phyloP scores from a whole-genome alignment of 2,888 invertebrate genomes.

The Lydus trimaculatus region DNA sequence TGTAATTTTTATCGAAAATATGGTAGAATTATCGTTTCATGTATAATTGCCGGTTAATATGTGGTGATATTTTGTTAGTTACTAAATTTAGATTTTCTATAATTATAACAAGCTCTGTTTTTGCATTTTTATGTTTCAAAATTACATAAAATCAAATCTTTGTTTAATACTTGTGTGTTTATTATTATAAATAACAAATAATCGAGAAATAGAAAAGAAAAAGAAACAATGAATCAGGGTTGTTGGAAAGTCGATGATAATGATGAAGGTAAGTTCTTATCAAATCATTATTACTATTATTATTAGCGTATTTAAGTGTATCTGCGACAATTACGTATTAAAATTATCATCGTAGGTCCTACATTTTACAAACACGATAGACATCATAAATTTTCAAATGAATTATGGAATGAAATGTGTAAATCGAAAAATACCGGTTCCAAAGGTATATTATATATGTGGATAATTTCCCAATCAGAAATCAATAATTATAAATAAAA shows the following conservation, averaged over 20 bases:
- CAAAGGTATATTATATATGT: conserved; percentile 43
- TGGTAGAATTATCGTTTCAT: background rate
- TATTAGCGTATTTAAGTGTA: conserved; percentile 2
- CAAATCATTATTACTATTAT: conserved; percentile 12
- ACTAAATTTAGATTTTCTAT: conserved; percentile 7
- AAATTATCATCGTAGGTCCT: conserved; percentile 18
- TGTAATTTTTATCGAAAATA: background rate
- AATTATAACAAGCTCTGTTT: conserved; percentile 5
- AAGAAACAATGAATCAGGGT: conserved; percentile 52
- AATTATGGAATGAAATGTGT: conserved; percentile 55
- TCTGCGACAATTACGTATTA: background rate
- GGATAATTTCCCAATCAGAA: conserved; percentile 36
- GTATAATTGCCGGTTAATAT: background rate
- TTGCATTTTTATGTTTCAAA: conserved; percentile 16
- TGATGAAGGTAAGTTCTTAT: conserved; percentile 56
- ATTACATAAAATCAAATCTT: conserved; percentile 5
- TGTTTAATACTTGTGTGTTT: too few species aligned
- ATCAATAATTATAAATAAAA: conserved; percentile 17
- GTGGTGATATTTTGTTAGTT: background rate
- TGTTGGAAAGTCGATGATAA: conserved; percentile 59
- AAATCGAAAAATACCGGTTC: conserved; percentile 45
- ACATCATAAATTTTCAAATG: conserved; percentile 54
- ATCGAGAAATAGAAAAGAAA: background rate
- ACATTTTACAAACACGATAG: conserved; percentile 46
- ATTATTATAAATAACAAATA: background rate